A percentile compares a stretch with the other conserved stretches of the same genome.
phyloP scores from a whole-genome alignment of 2,888 invertebrate species.

The Corbicula japonica region DNA sequence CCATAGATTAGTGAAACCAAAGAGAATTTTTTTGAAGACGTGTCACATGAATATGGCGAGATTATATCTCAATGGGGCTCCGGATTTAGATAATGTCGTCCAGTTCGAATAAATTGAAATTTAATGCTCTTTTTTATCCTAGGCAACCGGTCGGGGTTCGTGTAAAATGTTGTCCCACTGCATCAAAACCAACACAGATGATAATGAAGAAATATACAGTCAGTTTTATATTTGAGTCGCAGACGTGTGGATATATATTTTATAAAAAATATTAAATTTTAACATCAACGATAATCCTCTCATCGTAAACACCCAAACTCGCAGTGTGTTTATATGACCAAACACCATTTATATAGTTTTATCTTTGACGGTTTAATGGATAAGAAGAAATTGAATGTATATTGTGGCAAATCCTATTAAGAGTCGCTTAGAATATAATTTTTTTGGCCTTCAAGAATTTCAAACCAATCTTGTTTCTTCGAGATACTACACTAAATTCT shows the following conservation, averaged over 20 bases:
- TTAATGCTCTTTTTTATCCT: conserved; percentile 6
- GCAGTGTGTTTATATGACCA: too few species aligned
- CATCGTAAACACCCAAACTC: too few species aligned
- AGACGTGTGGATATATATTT: background rate
- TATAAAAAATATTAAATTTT: too few species aligned
- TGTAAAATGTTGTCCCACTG: background rate
- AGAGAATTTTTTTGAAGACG: background rate
- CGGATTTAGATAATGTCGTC: conserved; percentile 23
- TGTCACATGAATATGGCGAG: background rate
- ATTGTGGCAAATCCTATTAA: background rate
- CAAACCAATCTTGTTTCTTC: background rate
- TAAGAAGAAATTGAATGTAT: background rate
- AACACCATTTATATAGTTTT: too few species aligned
- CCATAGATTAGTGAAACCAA: conserved; percentile 6
- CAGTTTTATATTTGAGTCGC: background rate
- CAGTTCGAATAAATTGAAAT: conserved; percentile 14
- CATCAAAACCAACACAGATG: background rate
- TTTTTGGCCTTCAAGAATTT: background rate
- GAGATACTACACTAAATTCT: background rate
- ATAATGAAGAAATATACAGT: background rate
- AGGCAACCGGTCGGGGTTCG: background rate
- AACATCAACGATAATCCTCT: too few species aligned
- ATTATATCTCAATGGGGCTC: conserved; percentile 20
- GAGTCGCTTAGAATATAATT: background rate
- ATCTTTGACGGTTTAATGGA: background rate